These are phyloP conservation scores for Amblyraja radiata DNA, from an alignment of 2,797 vertebrate species.

Conservation along the genomic window DNA sequence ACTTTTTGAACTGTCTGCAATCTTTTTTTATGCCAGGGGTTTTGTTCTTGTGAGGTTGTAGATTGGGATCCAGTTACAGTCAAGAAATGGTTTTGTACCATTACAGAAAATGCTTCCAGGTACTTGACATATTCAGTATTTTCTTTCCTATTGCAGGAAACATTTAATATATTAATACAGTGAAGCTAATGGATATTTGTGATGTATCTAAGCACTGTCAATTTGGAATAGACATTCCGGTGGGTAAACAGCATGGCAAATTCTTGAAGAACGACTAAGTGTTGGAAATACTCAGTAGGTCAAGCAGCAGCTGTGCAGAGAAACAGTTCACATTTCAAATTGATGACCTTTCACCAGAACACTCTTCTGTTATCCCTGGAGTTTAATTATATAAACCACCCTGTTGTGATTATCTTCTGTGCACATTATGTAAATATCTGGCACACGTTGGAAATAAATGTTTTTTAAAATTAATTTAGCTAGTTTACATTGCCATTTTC, in stretches of 20 bases:
- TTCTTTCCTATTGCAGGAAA: neutral
- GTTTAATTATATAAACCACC: neutral
- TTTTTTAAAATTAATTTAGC: too few species aligned
- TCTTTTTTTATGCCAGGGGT: neutral
- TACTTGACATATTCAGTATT: neutral
- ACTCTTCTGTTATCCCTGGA: neutral
- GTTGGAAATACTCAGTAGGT: too few species aligned
- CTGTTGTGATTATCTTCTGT: neutral
- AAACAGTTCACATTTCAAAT: too few species aligned
- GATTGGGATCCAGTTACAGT: too few species aligned
- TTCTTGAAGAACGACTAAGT: neutral
- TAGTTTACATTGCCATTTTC: too few species aligned
- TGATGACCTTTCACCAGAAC: too few species aligned
- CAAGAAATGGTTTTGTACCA: neutral
- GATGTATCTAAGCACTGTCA: neutral
- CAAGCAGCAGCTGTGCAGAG: too few species aligned
- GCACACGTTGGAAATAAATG: too few species aligned
- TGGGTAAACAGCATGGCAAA: neutral
- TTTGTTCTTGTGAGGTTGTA: neutral
- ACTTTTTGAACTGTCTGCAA: neutral
- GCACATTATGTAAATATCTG: neutral
- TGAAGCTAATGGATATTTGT: constrained; percentile 1
- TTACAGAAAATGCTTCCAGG: neutral
- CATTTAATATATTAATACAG: neutral
- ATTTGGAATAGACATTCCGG: neutral